phyloP scores from a whole-genome alignment of 2,888 invertebrate genomes.

The Elysia crispata region DNA sequence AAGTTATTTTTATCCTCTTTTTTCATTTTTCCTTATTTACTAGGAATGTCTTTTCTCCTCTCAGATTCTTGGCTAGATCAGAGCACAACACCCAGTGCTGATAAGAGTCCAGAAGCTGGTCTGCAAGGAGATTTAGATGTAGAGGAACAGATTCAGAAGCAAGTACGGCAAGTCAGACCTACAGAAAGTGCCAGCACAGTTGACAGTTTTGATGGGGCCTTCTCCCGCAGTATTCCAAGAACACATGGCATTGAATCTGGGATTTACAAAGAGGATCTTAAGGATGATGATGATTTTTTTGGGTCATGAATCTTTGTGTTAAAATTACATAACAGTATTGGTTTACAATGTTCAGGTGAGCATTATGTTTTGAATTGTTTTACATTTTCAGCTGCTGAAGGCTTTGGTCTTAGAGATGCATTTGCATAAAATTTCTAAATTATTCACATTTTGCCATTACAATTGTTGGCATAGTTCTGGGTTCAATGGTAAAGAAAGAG shows the following conservation, averaged over 20 bases:
- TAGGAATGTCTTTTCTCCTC: conserved; percentile 36
- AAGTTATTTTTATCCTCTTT: background rate
- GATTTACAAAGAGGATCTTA: background rate
- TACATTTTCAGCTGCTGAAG: background rate
- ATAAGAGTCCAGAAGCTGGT: conserved; percentile 50
- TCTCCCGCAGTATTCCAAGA: conserved; percentile 44
- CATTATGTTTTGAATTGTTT: background rate
- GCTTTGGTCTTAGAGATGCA: background rate
- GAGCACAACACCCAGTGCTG: conserved; percentile 44
- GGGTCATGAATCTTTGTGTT: conserved; percentile 56
- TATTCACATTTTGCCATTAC: too few species aligned
- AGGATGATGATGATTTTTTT: conserved; percentile 66
- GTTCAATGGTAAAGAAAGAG: too few species aligned
- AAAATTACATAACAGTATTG: background rate
- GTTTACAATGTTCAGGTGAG: background rate
- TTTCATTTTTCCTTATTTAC: background rate
- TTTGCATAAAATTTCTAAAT: background rate
- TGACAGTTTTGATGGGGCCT: conserved; percentile 70
- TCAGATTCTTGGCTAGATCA: conserved; percentile 67
- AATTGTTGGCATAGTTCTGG: too few species aligned
- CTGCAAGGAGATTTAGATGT: conserved; percentile 56
- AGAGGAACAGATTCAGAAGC: conserved; percentile 60
- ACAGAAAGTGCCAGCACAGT: conserved; percentile 66
- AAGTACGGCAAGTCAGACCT: conserved; percentile 40
- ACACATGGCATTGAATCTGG: conserved; percentile 37